phyloP scores from a whole-genome alignment of 2,797 vertebrate species.

The Fistularia tabacaria region DNA sequence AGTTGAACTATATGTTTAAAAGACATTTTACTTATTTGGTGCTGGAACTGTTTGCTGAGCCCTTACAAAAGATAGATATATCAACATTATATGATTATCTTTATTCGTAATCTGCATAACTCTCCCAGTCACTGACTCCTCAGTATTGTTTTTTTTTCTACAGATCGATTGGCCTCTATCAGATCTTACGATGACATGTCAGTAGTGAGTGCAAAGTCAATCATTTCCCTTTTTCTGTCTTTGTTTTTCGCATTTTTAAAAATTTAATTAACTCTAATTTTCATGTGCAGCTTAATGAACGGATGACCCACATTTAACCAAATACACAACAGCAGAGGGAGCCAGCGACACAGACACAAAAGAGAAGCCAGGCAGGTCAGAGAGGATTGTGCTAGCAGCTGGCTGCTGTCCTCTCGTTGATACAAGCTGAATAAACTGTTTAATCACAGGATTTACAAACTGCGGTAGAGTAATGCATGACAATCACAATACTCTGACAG shows the following conservation, averaged over 20 bases:
- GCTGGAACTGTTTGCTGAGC: too few relatives aligned
- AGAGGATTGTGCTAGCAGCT: constrained; percentile 35
- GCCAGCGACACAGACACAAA: constrained; percentile 34
- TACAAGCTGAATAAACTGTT: constrained; percentile 48
- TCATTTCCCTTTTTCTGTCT: neutral
- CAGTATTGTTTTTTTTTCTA: constrained; percentile 28
- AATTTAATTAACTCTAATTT: neutral
- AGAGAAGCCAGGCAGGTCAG: constrained; percentile 7
- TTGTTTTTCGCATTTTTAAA: neutral
- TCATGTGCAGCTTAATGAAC: constrained; percentile 8
- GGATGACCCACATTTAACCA: neutral
- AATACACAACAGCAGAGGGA: constrained; percentile 48
- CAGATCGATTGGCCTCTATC: constrained; percentile 83
- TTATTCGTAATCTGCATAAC: neutral
- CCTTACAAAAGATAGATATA: too few relatives aligned
- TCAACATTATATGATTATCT: neutral
- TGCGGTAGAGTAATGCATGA: constrained; percentile 53
- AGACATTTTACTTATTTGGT: too few relatives aligned
- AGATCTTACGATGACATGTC: constrained; percentile 83
- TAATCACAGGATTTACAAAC: constrained; percentile 66
- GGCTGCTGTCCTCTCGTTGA: constrained; percentile 37
- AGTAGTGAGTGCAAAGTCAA: constrained; percentile 71
- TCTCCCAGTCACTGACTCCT: neutral
- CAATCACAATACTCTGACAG: constrained; percentile 50
- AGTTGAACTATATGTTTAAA: too few relatives aligned